phyloP scores from a whole-genome alignment of 2,113 vertebrate species.

The Oncorhynchus kisutch region DNA sequence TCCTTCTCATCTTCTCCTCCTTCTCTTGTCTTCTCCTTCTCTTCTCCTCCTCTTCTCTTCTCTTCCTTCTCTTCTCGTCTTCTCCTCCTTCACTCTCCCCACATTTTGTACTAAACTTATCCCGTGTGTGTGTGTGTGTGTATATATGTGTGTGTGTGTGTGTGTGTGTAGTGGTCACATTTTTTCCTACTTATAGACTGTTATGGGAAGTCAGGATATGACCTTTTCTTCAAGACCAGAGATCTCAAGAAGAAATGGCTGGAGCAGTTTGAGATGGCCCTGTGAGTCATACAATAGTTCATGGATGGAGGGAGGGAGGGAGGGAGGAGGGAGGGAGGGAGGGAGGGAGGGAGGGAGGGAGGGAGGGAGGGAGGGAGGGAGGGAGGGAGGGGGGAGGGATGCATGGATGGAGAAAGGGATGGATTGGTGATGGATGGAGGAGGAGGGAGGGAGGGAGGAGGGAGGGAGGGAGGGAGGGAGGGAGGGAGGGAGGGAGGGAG shows the following conservation, averaged over 20 bases:
- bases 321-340: no score
- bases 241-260: slow-evolving; percentile 97
- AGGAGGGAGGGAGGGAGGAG: no score
- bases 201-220: slow-evolving; percentile 77
- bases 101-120: background rate
- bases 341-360: no score
- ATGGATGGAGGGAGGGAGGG: no score
- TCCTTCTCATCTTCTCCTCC: background rate
- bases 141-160: slow-evolving; percentile 18
- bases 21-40: background rate
- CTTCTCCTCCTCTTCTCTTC: background rate
- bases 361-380: no score
- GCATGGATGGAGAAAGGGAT: no score
- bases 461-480: no score
- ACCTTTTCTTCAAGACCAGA: slow-evolving; percentile 92
- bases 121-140: slow-evolving; percentile 4
- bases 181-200: slow-evolving; percentile 82
- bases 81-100: background rate
- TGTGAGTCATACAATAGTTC: slow-evolving; percentile 72
- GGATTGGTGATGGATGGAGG: no score
- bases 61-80: background rate
- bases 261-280: slow-evolving; percentile 97
- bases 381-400: no score
- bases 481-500: no score
- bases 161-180: slow-evolving; percentile 83